These are phyloP conservation scores for Pogona vitticeps DNA, from an alignment of 2,113 vertebrate genomes.

Conservation along the genomic window DNA sequence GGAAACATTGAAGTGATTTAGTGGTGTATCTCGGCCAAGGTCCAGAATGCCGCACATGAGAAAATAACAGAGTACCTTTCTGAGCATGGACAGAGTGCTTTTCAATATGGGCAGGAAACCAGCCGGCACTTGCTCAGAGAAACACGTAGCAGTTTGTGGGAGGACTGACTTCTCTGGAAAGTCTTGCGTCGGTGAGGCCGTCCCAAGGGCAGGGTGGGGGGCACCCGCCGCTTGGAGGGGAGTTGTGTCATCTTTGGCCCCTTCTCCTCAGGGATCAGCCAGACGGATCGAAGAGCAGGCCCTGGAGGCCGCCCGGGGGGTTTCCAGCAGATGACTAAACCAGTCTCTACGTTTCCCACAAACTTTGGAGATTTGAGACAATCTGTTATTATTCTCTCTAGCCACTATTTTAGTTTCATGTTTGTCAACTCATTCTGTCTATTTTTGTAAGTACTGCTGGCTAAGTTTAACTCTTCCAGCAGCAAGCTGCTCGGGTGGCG, in stretches of 20 bases:
- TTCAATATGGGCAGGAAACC: too few species aligned
- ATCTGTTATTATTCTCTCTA: neutral
- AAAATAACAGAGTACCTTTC: neutral
- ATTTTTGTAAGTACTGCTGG: neutral
- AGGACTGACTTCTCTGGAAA: neutral
- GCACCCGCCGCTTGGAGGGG: too few species aligned
- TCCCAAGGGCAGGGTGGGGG: neutral
- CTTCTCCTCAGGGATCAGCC: neutral
- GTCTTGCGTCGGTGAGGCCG: neutral
- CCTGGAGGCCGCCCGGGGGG: neutral
- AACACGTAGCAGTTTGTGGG: too few species aligned
- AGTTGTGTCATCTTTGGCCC: neutral
- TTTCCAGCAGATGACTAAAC: neutral
- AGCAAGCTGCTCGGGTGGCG: neutral
- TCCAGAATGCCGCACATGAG: too few species aligned
- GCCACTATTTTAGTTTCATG: conserved; percentile 6
- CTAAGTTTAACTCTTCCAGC: neutral
- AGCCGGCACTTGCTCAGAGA: too few species aligned
- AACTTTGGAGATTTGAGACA: neutral
- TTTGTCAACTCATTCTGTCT: neutral
- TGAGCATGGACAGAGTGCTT: neutral
- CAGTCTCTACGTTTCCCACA: neutral
- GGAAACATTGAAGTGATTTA: too few species aligned
- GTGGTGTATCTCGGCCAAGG: too few species aligned
- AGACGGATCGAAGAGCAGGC: neutral